A percentile compares a stretch with the other conserved stretches of the same genome.
These are phyloP conservation scores for Nasonia vitripennis DNA, from an alignment of 1,140 invertebrate species.

Conservation along the genomic window DNA sequence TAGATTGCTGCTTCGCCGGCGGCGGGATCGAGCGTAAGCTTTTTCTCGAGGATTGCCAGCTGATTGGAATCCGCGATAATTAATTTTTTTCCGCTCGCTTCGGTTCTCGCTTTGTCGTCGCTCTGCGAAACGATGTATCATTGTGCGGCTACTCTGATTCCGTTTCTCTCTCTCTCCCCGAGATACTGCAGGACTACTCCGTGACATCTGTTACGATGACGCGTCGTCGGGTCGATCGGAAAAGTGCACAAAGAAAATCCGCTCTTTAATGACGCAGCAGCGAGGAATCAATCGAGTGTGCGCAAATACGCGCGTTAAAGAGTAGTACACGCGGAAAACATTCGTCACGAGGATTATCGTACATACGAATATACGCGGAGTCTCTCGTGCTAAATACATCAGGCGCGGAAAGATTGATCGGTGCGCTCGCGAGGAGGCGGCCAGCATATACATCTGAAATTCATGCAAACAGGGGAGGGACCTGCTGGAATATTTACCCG, in stretches of 20 bases:
- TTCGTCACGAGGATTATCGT: neutral
- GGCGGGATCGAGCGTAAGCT: neutral
- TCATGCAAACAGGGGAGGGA: neutral
- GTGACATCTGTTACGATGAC: neutral
- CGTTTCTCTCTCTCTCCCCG: neutral
- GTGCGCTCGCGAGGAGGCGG: neutral
- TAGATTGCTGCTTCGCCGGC: neutral
- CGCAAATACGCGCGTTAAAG: neutral
- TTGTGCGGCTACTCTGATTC: neutral
- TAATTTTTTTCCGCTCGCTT: neutral
- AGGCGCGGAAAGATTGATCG: neutral
- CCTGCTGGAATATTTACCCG: slow-evolving; percentile 5
- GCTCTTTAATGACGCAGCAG: neutral
- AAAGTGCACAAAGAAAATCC: neutral
- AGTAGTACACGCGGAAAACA: neutral
- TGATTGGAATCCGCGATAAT: slow-evolving; percentile 1
- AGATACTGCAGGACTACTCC: too few species aligned
- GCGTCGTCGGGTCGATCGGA: too few species aligned
- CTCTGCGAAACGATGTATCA: neutral
- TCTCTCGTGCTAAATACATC: neutral
- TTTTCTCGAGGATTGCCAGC: neutral
- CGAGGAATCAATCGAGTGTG: neutral
- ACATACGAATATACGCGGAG: neutral
- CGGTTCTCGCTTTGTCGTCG: neutral
- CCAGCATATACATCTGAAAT: neutral